Conservation (phyloP, 2,113 vertebrate species). For the Typhlomys cinereus region DNA sequence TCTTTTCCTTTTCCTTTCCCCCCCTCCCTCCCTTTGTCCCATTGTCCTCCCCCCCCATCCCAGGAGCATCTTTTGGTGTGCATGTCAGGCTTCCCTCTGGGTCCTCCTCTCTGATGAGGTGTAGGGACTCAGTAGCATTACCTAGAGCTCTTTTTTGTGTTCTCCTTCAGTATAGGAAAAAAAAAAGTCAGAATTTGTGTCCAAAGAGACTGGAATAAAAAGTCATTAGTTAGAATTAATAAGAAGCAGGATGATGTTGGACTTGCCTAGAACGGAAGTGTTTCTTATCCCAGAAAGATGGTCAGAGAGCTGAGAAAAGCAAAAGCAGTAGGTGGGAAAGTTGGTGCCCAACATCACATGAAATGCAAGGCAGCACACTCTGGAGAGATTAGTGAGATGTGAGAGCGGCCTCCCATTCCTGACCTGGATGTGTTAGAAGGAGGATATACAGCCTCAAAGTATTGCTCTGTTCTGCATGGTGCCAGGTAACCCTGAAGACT, state of each 20-base stretch:
- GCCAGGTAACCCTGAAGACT: not conserved
- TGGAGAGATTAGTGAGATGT: not conserved
- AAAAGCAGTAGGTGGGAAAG: not conserved
- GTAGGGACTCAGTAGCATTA: too few species aligned
- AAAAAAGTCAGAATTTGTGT: not conserved
- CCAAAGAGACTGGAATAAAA: not conserved
- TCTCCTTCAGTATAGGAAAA: too few species aligned
- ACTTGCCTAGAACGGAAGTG: not conserved
- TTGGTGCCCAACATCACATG: not conserved
- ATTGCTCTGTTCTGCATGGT: not conserved
- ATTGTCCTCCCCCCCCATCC: too few species aligned
- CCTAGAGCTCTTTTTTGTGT: too few species aligned
- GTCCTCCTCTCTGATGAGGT: too few species aligned
- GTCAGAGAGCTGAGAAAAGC: not conserved
- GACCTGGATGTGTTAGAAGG: not conserved
- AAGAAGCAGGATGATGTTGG: not conserved
- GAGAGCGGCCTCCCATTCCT: not conserved
- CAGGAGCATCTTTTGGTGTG: too few species aligned
- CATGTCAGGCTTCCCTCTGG: too few species aligned
- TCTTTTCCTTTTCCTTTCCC: too few species aligned
- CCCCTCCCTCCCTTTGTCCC: too few species aligned
- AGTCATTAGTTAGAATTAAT: not conserved
- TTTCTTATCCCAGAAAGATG: not conserved
- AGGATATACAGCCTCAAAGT: not conserved
- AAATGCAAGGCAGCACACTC: not conserved